phyloP scores from a whole-genome alignment of 2,113 vertebrate species.

The Vidua macroura region DNA sequence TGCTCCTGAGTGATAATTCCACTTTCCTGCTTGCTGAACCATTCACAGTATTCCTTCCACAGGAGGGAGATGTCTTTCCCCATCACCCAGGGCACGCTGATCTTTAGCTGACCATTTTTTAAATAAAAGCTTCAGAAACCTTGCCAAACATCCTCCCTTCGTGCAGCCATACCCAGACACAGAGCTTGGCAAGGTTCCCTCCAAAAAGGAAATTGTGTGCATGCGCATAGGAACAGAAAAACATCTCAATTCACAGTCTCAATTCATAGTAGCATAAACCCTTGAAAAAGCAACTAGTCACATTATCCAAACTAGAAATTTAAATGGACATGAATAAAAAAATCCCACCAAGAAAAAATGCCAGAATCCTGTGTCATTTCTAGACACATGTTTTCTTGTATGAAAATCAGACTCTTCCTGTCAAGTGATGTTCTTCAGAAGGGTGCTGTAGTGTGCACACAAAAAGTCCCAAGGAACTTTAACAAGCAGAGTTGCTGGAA shows the following conservation, averaged over 20 bases:
- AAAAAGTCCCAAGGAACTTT: not conserved
- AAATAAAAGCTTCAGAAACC: not conserved
- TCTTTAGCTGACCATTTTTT: not conserved
- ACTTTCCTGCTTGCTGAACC: not conserved
- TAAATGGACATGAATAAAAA: not conserved
- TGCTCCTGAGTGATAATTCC: not conserved
- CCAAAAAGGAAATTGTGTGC: not conserved
- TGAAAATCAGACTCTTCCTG: not conserved
- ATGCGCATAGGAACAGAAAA: not conserved
- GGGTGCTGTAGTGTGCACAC: not conserved
- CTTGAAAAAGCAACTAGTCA: not conserved
- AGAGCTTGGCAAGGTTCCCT: not conserved
- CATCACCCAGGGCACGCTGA: not conserved
- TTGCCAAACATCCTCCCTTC: not conserved
- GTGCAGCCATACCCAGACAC: not conserved
- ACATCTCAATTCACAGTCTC: not conserved
- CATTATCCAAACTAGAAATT: not conserved
- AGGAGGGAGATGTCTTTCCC: not conserved
- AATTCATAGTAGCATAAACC: not conserved
- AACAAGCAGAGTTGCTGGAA: not conserved
- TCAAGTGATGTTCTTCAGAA: not conserved
- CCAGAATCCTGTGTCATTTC: not conserved
- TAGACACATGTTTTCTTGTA: not conserved
- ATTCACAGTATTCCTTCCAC: not conserved
- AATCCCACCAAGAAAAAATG: not conserved